Conservation (phyloP, 2,888 invertebrate species). For the Tineola bisselliella region DNA sequence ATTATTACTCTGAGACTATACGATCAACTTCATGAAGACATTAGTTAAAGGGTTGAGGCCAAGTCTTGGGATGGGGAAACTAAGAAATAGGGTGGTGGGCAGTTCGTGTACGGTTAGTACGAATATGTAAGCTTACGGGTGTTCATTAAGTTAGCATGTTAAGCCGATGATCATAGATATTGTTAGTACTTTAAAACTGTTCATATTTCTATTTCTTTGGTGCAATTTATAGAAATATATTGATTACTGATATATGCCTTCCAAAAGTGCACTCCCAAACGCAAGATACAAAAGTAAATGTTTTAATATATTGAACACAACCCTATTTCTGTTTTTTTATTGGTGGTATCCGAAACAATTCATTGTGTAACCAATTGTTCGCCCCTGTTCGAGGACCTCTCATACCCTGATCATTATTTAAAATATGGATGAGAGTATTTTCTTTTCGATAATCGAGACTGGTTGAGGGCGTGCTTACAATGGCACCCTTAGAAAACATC, state of each 20-base stretch:
- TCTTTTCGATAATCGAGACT: conserved; percentile 66
- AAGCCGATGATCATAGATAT: conserved; percentile 48
- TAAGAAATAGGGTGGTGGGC: neutral
- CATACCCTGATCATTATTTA: conserved; percentile 61
- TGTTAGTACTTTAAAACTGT: conserved; percentile 21
- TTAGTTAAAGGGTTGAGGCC: conserved; percentile 5
- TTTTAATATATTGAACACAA: neutral
- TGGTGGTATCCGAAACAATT: conserved; percentile 51
- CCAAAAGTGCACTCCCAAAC: too few species aligned
- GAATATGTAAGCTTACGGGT: conserved; percentile 43
- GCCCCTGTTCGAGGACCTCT: conserved; percentile 29
- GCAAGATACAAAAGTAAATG: too few species aligned
- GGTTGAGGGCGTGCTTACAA: conserved; percentile 59
- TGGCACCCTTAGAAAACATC: conserved; percentile 50
- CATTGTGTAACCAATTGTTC: conserved; percentile 53
- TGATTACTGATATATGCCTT: too few species aligned
- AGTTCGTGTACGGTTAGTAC: conserved; percentile 31
- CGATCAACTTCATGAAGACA: conserved; percentile 23
- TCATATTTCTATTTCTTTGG: neutral
- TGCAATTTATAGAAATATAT: too few species aligned
- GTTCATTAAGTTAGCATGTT: conserved; percentile 56
- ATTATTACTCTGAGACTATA: too few species aligned
- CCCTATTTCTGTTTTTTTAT: conserved; percentile 22
- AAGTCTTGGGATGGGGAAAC: neutral
- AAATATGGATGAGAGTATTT: conserved; percentile 68